A percentile compares a stretch with the other conserved stretches of the same genome.
phyloP scores from a whole-genome alignment of 2,113 vertebrate species.

The Cichladusa arquata region DNA sequence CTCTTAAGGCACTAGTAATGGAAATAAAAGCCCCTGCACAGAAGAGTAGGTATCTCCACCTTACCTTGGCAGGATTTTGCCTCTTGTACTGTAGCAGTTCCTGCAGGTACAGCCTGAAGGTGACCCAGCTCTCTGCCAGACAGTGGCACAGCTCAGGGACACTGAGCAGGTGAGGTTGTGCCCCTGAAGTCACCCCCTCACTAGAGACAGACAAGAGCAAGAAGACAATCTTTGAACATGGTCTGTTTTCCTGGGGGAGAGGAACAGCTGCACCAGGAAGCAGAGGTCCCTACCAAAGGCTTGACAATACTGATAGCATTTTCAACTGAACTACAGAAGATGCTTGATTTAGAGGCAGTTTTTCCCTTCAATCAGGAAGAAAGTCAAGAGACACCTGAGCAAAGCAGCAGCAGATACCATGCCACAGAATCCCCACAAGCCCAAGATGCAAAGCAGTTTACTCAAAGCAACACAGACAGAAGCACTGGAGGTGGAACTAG shows the following conservation, averaged over 20 bases:
- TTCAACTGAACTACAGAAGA: background rate
- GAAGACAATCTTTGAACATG: slow-evolving; percentile 48
- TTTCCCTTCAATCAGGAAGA: background rate
- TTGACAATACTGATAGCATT: background rate
- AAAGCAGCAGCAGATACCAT: background rate
- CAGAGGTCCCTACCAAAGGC: background rate
- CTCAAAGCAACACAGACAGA: background rate
- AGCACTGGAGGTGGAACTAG: background rate
- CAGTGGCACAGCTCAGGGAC: slow-evolving; percentile 93
- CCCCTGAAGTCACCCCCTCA: slow-evolving; percentile 78
- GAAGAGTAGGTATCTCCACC: slow-evolving; percentile 31
- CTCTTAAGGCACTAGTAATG: background rate
- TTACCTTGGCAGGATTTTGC: slow-evolving; percentile 93
- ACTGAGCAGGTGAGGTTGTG: slow-evolving; percentile 88
- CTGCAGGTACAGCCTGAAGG: slow-evolving; percentile 89
- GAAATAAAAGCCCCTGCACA: slow-evolving; percentile 20
- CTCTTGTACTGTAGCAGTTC: slow-evolving; percentile 94
- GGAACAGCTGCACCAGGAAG: background rate
- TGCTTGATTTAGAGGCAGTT: background rate
- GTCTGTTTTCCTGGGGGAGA: background rate
- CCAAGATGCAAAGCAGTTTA: background rate
- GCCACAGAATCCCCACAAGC: background rate
- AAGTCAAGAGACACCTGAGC: background rate
- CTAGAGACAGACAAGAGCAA: slow-evolving; percentile 76
- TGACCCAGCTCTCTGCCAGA: slow-evolving; percentile 95